Evolutionary conservation across 64 coral and sea anemone species (phyloP).

Genomic region (Porites australiensis): DNA sequence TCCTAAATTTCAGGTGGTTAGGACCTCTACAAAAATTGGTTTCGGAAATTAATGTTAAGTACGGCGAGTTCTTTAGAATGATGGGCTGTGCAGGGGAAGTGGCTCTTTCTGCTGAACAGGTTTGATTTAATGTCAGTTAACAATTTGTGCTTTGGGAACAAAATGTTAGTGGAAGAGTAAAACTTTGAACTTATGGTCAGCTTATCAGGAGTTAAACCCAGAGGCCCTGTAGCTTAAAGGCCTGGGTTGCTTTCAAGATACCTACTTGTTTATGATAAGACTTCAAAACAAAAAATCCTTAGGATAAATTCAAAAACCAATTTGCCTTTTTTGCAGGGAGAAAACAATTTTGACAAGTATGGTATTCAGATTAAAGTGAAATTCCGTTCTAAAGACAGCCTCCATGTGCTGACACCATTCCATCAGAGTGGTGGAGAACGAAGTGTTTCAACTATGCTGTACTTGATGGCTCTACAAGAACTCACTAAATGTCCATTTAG

Average conservation of each 20-base stretch:
- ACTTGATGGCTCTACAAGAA: conserved; percentile 96
- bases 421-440: conserved; percentile 98
- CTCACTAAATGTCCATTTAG: conserved; percentile 94
- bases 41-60: conserved; percentile 87
- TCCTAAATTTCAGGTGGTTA: conserved; percentile 75
- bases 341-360: conserved; percentile 96
- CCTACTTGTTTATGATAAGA: no score
- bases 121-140: conserved; percentile 15
- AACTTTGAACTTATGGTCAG: not conserved
- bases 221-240: no score
- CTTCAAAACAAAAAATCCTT: not conserved
- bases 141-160: no score
- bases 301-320: not conserved
- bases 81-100: conserved; percentile 99
- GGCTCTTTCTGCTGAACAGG: conserved; percentile 89
- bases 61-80: conserved; percentile 88
- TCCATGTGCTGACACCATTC: conserved; percentile 91
- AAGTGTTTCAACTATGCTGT: conserved; percentile 96
- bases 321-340: conserved; percentile 58
- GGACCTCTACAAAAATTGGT: conserved; percentile 85
- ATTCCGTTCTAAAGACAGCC: conserved; percentile 95
- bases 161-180: not conserved
- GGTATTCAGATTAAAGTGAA: conserved; percentile 98
- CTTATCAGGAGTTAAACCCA: no score
- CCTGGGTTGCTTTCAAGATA: no score